Percentiles rank a stretch among this genome's conserved stretches.
These are phyloP conservation scores for Candoia aspera DNA, from an alignment of 2,113 vertebrate genomes.

Conservation along the genomic window DNA sequence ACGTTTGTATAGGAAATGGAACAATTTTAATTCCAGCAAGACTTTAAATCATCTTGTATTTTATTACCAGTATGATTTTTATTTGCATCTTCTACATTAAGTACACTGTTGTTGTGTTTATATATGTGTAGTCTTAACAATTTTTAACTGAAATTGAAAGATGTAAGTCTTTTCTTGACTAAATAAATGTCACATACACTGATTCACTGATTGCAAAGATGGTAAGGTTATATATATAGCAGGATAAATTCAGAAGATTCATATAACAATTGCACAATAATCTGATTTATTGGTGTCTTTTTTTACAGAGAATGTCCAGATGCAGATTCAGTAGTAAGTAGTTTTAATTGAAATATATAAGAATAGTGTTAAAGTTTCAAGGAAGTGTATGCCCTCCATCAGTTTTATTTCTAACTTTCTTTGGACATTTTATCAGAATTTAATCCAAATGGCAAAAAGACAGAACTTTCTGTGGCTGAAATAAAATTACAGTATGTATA, in stretches of 20 bases:
- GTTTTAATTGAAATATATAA: slow-evolving; percentile 45
- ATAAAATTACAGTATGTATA: slow-evolving; percentile 56
- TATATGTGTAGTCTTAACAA: neutral
- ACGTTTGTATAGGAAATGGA: neutral
- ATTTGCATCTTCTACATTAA: neutral
- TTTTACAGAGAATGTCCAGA: slow-evolving; percentile 86
- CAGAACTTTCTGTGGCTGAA: slow-evolving; percentile 65
- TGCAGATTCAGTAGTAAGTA: slow-evolving; percentile 93
- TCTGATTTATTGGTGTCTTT: slow-evolving; percentile 11
- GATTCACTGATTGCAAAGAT: neutral
- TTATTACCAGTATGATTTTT: neutral
- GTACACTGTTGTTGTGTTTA: neutral
- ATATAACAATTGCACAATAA: slow-evolving; percentile 2
- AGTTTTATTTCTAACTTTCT: slow-evolving; percentile 19
- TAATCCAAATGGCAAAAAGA: slow-evolving; percentile 62
- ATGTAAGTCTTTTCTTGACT: neutral
- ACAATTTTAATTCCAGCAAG: neutral
- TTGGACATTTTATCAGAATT: slow-evolving; percentile 34
- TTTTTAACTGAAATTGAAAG: neutral
- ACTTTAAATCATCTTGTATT: neutral
- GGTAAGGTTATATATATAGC: neutral
- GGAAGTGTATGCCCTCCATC: slow-evolving; percentile 34
- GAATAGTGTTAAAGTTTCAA: slow-evolving; percentile 29
- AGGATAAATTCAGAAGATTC: neutral
- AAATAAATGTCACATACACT: neutral